phyloP scores from a whole-genome alignment of 2,888 invertebrate species.

The Lordiphosa andalusiaca region DNA sequence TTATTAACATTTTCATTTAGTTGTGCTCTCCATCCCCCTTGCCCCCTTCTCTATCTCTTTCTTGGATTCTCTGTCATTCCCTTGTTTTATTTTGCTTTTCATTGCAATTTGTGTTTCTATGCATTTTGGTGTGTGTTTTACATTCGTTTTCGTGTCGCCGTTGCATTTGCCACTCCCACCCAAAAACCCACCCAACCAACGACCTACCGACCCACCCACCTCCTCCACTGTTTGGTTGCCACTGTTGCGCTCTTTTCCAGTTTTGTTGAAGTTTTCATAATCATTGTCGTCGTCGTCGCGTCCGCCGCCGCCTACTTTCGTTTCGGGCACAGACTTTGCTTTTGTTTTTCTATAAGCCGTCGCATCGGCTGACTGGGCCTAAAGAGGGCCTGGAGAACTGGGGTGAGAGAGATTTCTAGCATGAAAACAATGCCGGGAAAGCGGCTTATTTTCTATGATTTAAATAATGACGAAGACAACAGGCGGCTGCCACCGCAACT shows the following conservation, averaged over 20 bases:
- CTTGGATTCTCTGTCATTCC: not conserved
- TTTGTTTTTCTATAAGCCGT: conserved; percentile 34
- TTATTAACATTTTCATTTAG: conserved; percentile 72
- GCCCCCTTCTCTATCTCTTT: conserved; percentile 2
- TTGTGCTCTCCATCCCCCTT: conserved; percentile 33
- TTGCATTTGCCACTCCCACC: conserved; percentile 30
- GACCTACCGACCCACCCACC: conserved; percentile 6
- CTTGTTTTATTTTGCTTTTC: conserved; percentile 61
- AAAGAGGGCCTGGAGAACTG: conserved; percentile 10
- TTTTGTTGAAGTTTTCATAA: conserved; percentile 68
- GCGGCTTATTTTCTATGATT: conserved; percentile 77
- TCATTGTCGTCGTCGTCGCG: conserved; percentile 48
- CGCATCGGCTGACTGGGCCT: conserved; percentile 14
- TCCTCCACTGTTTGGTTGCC: conserved; percentile 35
- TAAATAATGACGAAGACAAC: conserved; percentile 77
- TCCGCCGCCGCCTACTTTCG: conserved; percentile 39
- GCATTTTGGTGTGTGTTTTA: conserved; percentile 75
- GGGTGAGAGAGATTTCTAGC: conserved; percentile 63
- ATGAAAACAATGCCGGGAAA: conserved; percentile 76
- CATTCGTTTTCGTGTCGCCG: conserved; percentile 66
- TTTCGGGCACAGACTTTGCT: conserved; percentile 43
- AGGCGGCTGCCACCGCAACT: conserved; percentile 42
- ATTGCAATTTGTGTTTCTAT: conserved; percentile 73
- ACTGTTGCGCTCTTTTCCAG: conserved; percentile 68
- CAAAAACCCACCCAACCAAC: conserved; percentile 1